Evolutionary conservation across 2,113 vertebrate genomes (phyloP).

Genomic region (Mesoclemmys tuberculata): DNA sequence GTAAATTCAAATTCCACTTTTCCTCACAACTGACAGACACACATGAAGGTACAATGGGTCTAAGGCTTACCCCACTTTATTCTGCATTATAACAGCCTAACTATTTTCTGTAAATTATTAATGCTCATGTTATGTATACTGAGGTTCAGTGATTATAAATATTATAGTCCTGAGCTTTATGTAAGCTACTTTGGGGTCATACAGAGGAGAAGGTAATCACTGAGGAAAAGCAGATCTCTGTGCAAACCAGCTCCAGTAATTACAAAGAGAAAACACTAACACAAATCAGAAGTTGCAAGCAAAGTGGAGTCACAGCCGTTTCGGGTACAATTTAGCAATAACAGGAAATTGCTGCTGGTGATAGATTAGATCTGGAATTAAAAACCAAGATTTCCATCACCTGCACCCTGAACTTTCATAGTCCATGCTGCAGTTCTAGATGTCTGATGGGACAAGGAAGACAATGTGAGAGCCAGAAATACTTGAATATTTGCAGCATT

Average conservation of each 20-base stretch:
- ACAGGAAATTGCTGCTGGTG: not conserved
- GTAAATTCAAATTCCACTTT: not conserved
- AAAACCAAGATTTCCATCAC: not conserved
- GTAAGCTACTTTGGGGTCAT: not conserved
- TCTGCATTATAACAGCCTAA: not conserved
- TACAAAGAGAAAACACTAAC: too few relatives aligned
- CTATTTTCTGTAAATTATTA: not conserved
- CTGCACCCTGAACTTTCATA: rapidly evolving
- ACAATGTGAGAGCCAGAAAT: not conserved
- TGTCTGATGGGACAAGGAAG: rapidly evolving
- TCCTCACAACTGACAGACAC: not conserved
- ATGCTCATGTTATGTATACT: not conserved
- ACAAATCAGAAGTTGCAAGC: rapidly evolving
- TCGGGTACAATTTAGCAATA: rapidly evolving
- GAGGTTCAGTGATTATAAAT: not conserved
- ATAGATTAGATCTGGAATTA: not conserved
- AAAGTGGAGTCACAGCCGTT: rapidly evolving
- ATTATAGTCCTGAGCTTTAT: not conserved
- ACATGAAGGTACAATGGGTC: not conserved
- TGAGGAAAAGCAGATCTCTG: not conserved
- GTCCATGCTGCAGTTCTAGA: not conserved
- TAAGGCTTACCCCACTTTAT: not conserved
- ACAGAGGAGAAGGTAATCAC: not conserved
- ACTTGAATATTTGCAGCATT: not conserved
- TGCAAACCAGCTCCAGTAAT: rapidly evolving